phyloP scores from a whole-genome alignment of 1,140 invertebrate genomes.

The Neotoxoptera formosana region DNA sequence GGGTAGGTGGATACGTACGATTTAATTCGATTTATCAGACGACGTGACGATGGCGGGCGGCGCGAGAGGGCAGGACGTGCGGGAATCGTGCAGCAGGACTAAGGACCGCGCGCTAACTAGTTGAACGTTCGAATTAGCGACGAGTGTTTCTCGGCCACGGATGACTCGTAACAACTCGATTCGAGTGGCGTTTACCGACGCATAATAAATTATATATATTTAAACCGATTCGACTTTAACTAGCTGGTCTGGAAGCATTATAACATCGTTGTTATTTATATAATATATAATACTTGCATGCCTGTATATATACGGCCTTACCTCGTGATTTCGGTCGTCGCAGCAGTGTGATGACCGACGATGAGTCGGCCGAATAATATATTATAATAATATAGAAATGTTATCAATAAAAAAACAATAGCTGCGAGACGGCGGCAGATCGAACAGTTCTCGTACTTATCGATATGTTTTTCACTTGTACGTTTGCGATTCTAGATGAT shows the following conservation, averaged over 20 bases:
- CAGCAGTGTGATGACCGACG: not conserved
- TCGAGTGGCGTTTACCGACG: not conserved
- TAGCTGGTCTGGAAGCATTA: not conserved
- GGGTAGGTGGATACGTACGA: not conserved
- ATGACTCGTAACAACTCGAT: not conserved
- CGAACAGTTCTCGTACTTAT: not conserved
- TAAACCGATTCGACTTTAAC: not conserved
- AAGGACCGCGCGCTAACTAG: not conserved
- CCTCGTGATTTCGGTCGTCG: not conserved
- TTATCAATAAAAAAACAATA: not conserved
- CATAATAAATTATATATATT: not conserved
- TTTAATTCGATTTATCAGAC: not conserved
- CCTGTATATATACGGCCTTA: not conserved
- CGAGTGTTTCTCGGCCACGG: not conserved
- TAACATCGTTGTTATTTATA: not conserved
- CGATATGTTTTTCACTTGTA: not conserved
- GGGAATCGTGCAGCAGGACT: not conserved
- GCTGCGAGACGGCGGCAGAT: not conserved
- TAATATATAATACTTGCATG: not conserved
- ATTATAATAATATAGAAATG: not conserved
- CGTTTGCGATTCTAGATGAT: not conserved
- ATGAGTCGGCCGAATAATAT: not conserved
- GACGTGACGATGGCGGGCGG: not conserved
- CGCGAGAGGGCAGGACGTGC: not conserved
- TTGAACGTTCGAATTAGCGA: not conserved